Percentiles rank a stretch among this genome's conserved stretches.
Conservation (phyloP, 2,888 invertebrate genomes). For the Magallana nippona region DNA sequence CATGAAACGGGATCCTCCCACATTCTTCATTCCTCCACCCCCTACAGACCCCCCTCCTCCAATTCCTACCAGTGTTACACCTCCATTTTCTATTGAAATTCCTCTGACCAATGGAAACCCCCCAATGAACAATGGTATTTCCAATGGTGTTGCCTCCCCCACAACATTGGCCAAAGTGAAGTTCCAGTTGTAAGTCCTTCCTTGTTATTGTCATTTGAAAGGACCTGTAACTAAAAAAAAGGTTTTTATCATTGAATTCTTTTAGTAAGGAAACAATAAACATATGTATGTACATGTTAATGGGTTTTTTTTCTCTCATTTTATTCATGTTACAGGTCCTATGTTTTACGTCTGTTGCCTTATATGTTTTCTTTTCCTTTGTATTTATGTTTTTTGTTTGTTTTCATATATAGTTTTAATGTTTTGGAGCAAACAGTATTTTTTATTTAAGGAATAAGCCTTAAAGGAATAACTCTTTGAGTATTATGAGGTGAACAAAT, state of each 20-base stretch:
- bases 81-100: not conserved
- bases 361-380: no score
- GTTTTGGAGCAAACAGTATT: no score
- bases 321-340: no score
- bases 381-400: no score
- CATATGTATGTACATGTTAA: no score
- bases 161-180: constrained; percentile 37
- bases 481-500: no score
- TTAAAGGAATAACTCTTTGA: no score
- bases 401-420: no score
- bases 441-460: no score
- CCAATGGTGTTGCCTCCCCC: constrained; percentile 11
- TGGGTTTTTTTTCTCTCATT: no score
- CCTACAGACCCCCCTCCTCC: constrained; percentile 39
- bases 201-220: constrained; percentile 3
- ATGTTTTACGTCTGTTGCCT: no score
- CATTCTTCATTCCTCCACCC: constrained; percentile 40
- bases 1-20: constrained; percentile 12
- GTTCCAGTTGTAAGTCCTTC: constrained; percentile 43
- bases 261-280: no score
- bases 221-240: not conserved
- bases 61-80: constrained; percentile 15
- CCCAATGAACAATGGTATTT: constrained; percentile 9
- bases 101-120: constrained; percentile 37
- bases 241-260: not conserved